Conservation (phyloP, 2,888 invertebrate genomes). For the Fragum fragum region DNA sequence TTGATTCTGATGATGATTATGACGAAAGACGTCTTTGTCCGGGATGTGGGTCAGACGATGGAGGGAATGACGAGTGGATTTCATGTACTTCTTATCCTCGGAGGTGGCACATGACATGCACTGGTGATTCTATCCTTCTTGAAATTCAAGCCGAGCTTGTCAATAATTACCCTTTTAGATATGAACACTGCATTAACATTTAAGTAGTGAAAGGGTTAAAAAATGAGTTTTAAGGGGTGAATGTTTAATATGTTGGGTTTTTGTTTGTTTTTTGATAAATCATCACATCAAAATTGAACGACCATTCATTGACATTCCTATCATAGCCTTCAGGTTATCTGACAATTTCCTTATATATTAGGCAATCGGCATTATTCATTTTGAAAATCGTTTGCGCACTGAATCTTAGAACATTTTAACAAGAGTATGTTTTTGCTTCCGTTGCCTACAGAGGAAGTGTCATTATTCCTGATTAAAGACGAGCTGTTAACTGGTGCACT, state of each 20-base stretch:
- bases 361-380: too few relatives aligned
- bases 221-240: neutral
- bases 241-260: neutral
- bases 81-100: neutral
- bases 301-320: neutral
- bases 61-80: slow-evolving; percentile 28
- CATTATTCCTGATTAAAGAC: too few relatives aligned
- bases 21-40: slow-evolving; percentile 19
- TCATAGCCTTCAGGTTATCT: neutral
- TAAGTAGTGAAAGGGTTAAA: too few relatives aligned
- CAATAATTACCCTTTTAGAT: slow-evolving; percentile 10
- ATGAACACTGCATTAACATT: slow-evolving; percentile 25
- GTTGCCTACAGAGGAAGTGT: too few relatives aligned
- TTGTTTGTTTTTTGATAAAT: too few relatives aligned
- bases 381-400: too few relatives aligned
- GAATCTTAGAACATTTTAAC: too few relatives aligned
- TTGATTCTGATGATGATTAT: neutral
- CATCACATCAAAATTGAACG: neutral
- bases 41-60: slow-evolving; percentile 26
- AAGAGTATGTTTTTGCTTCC: too few relatives aligned
- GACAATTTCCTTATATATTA: neutral
- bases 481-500: too few relatives aligned
- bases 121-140: slow-evolving; percentile 18
- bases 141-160: slow-evolving; percentile 16
- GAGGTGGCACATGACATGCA: slow-evolving; percentile 33